Percentiles rank a stretch among this genome's conserved stretches.
phyloP scores from a whole-genome alignment of 2,797 vertebrate genomes.

The Poeciliopsis presidionis region DNA sequence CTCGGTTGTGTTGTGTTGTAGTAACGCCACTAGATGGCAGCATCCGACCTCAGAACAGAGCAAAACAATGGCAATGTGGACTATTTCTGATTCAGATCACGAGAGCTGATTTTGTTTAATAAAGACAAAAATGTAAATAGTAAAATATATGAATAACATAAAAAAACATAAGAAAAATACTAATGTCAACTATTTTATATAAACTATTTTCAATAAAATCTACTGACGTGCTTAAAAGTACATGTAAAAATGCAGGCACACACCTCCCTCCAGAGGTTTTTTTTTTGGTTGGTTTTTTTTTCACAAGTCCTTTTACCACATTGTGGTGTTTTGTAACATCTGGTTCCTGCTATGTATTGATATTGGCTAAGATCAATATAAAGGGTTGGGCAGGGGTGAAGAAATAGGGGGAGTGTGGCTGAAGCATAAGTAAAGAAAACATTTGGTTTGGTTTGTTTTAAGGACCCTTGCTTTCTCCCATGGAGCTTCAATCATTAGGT shows the following conservation, averaged over 20 bases:
- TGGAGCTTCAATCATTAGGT: conserved; percentile 73
- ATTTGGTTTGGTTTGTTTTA: conserved; percentile 44
- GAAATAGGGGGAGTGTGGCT: conserved; percentile 15
- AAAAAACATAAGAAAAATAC: conserved; percentile 15
- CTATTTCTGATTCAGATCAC: conserved; percentile 23
- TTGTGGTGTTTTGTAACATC: conserved; percentile 73
- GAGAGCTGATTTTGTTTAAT: conserved; percentile 40
- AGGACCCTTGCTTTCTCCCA: conserved; percentile 74
- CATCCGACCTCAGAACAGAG: conserved; percentile 63
- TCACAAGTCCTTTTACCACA: conserved; percentile 28
- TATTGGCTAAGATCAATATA: conserved; percentile 69
- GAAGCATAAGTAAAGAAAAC: conserved; percentile 67
- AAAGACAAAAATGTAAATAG: conserved; percentile 1
- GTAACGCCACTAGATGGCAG: conserved; percentile 79
- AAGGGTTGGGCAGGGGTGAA: conserved; percentile 10
- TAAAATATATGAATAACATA: neutral
- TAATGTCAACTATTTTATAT: neutral
- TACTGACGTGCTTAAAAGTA: conserved; percentile 33
- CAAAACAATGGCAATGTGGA: conserved; percentile 7
- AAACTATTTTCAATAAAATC: conserved; percentile 26
- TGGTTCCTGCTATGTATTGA: conserved; percentile 70
- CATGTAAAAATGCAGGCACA: conserved; percentile 63
- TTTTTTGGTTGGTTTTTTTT: conserved; percentile 21
- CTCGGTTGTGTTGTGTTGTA: neutral
- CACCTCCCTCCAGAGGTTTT: conserved; percentile 60